phyloP scores from a whole-genome alignment of 2,797 vertebrate genomes.

The Onychomys torridus region DNA sequence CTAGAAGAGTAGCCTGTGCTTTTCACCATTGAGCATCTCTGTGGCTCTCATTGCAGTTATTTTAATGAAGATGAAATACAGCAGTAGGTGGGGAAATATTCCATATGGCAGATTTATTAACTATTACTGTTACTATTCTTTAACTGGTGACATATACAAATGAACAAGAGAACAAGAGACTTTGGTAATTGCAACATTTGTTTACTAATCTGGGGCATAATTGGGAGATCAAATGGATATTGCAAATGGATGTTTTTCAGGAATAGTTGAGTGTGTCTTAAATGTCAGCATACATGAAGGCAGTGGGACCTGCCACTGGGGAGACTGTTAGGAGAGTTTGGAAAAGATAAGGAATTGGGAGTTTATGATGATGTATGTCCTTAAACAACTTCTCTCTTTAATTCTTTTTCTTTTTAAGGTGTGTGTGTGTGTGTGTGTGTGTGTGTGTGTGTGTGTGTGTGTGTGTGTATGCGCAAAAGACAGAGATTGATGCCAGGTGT shows the following conservation, averaged over 20 bases:
- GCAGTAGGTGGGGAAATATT: background rate
- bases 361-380: background rate
- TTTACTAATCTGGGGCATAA: background rate
- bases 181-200: background rate
- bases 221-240: background rate
- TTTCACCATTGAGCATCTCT: background rate
- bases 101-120: background rate
- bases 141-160: background rate
- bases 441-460: background rate
- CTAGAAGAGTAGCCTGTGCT: background rate
- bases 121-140: background rate
- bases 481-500: background rate
- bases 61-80: background rate
- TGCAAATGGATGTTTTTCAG: background rate
- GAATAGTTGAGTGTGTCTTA: background rate
- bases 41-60: background rate
- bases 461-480: too few species aligned
- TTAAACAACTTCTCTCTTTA: background rate
- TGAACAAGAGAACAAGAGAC: background rate
- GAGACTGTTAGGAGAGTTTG: background rate
- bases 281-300: background rate
- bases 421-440: background rate
- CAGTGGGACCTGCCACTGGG: background rate
- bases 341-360: background rate
- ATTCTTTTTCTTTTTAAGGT: background rate